Percentiles rank a stretch among this genome's conserved stretches.
phyloP scores from a whole-genome alignment of 2,888 invertebrate genomes.

The Noctua janthe region DNA sequence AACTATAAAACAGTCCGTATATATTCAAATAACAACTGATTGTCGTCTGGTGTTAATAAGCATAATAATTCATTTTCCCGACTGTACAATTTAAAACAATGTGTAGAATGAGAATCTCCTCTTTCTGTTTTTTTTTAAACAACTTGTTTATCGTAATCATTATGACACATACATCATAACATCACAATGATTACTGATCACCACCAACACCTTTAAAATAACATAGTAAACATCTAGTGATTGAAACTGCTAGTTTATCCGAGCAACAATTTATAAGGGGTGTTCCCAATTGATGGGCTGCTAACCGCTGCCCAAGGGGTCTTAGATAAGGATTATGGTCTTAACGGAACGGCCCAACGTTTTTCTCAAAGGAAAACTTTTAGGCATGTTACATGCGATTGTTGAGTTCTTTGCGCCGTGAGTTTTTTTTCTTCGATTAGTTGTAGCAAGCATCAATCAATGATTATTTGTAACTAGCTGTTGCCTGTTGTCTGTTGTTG shows the following conservation, averaged over 20 bases:
- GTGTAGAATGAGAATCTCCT: too few species aligned
- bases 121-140: not conserved
- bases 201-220: slow-evolving; percentile 4
- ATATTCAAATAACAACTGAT: not conserved
- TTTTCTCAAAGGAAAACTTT: slow-evolving; percentile 68
- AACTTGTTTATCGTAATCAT: not conserved
- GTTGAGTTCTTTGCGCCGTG: slow-evolving; percentile 3
- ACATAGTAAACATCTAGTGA: slow-evolving; percentile 69
- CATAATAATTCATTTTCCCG: not conserved
- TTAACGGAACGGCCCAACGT: slow-evolving; percentile 69
- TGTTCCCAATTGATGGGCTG: slow-evolving; percentile 81
- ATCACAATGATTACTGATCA: not conserved
- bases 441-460: not conserved
- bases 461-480: not conserved
- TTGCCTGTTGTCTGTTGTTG: not conserved
- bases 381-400: slow-evolving; percentile 56
- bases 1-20: not conserved
- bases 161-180: not conserved
- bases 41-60: not conserved
- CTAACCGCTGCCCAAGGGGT: slow-evolving; percentile 79
- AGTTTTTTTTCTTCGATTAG: not conserved
- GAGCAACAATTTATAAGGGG: slow-evolving; percentile 79
- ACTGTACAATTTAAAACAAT: not conserved
- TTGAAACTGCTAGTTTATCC: slow-evolving; percentile 80
- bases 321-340: slow-evolving; percentile 81